Evolutionary conservation across 2,888 invertebrate genomes (phyloP).

Genomic region (Eurytoma adleriae): DNA sequence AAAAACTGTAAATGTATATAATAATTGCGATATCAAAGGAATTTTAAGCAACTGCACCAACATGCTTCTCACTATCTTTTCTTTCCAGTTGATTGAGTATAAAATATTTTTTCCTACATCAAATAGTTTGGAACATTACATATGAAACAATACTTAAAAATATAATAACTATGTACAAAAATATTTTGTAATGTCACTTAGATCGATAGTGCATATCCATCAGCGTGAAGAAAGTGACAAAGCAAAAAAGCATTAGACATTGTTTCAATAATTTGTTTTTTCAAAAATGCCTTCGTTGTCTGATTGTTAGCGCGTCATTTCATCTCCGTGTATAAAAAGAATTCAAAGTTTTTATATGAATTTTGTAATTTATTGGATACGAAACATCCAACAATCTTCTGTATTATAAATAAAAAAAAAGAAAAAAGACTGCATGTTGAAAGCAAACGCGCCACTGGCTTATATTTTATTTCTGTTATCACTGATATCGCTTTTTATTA

Average conservation of each 20-base stretch:
- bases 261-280: conserved; percentile 52
- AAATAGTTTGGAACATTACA: conserved; percentile 46
- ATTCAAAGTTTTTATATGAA: conserved; percentile 52
- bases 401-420: conserved; percentile 47
- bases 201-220: conserved; percentile 27
- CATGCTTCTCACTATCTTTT: conserved; percentile 33
- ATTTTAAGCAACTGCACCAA: conserved; percentile 26
- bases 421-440: conserved; percentile 53
- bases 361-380: conserved; percentile 51
- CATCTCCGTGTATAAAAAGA: conserved; percentile 44
- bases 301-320: conserved; percentile 44
- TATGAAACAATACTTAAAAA: conserved; percentile 54
- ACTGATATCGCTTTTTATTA: conserved; percentile 55
- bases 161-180: conserved; percentile 55
- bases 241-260: conserved; percentile 38
- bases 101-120: conserved; percentile 48
- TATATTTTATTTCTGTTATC: conserved; percentile 55
- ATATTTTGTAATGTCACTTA: conserved; percentile 47
- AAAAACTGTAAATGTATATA: conserved; percentile 38
- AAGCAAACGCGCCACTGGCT: conserved; percentile 55
- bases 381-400: conserved; percentile 38
- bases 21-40: conserved; percentile 40
- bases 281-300: conserved; percentile 54
- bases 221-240: conserved; percentile 27
- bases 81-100: conserved; percentile 40